Percentiles rank a stretch among this genome's conserved stretches.
Conservation (phyloP, 1,140 invertebrate species). For the Coelopa frigida region DNA sequence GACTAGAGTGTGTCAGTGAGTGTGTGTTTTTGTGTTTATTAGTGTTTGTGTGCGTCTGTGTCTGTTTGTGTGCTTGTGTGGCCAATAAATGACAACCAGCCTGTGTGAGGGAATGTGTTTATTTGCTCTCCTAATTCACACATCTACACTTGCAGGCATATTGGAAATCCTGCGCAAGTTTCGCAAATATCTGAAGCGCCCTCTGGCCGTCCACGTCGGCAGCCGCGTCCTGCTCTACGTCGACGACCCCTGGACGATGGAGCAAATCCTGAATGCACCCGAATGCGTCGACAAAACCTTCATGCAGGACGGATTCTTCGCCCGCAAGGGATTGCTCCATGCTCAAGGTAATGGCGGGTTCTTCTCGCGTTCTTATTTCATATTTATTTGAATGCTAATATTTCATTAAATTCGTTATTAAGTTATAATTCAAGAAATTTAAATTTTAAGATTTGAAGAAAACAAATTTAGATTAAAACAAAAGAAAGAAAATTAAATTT, state of each 20-base stretch:
- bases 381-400: neutral
- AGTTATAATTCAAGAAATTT: neutral
- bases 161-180: constrained; percentile 27
- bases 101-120: too few relatives aligned
- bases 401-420: neutral
- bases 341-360: constrained; percentile 21
- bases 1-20: too few relatives aligned
- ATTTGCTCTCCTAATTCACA: too few relatives aligned
- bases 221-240: constrained; percentile 33
- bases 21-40: too few relatives aligned
- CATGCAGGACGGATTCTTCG: constrained; percentile 39
- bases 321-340: constrained; percentile 28
- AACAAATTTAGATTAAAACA: neutral
- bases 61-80: neutral
- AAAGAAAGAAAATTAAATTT: too few relatives aligned
- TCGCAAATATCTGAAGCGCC: constrained; percentile 23
- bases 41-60: neutral
- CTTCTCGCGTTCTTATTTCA: neutral
- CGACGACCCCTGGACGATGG: constrained; percentile 36
- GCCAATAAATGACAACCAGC: too few relatives aligned
- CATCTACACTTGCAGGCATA: constrained; percentile 21
- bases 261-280: constrained; percentile 31
- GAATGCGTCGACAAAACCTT: constrained; percentile 39
- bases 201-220: constrained; percentile 29
- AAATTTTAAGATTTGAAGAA: neutral